Conservation (phyloP, 2,113 vertebrate species). For the Corythornis cristatus region DNA sequence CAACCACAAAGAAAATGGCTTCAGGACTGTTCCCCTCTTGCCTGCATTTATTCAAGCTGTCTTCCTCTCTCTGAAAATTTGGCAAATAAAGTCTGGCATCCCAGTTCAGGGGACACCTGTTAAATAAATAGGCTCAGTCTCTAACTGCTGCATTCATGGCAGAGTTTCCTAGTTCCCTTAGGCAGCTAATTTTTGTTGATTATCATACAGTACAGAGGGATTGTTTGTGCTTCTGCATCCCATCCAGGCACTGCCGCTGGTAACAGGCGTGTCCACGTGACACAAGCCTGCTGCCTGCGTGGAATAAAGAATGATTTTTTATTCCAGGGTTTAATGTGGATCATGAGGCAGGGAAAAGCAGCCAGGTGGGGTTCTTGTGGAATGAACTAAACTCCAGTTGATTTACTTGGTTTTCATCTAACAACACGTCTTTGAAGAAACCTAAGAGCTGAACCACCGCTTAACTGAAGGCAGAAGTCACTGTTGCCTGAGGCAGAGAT, state of each 20-base stretch:
- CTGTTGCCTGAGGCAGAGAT: neutral
- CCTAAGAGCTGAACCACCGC: neutral
- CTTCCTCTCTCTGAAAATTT: conserved; percentile 39
- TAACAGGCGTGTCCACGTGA: neutral
- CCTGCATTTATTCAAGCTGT: conserved; percentile 49
- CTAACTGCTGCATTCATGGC: conserved; percentile 51
- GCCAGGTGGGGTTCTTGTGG: neutral
- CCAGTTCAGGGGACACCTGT: conserved; percentile 60
- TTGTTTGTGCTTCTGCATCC: conserved; percentile 31
- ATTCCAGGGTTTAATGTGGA: neutral
- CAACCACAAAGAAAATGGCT: conserved; percentile 10
- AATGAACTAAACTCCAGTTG: neutral
- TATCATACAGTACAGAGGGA: conserved; percentile 51
- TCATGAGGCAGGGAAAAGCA: neutral
- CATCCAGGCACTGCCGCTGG: neutral
- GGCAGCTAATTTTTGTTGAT: conserved; percentile 61
- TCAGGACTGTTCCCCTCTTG: conserved; percentile 16
- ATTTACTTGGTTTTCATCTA: neutral
- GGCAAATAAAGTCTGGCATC: conserved; percentile 52
- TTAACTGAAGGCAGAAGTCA: neutral
- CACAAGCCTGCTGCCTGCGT: neutral
- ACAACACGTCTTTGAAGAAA: fast-evolving
- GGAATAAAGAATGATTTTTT: neutral
- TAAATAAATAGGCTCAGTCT: conserved; percentile 67
- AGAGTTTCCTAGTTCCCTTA: conserved; percentile 49